phyloP scores from a whole-genome alignment of 2,113 vertebrate genomes.

The Mormyrus iriodes region DNA sequence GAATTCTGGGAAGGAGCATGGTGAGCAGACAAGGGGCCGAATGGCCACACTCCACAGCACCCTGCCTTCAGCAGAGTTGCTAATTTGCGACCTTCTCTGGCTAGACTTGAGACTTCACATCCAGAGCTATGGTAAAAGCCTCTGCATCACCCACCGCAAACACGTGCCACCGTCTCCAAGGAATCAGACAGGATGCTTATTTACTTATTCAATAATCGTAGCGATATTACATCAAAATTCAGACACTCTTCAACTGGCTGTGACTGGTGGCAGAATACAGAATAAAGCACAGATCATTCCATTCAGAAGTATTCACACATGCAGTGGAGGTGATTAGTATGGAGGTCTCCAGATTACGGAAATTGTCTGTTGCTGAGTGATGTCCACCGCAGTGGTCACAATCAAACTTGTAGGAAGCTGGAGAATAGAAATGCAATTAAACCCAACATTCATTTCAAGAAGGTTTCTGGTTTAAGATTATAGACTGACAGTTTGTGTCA shows the following conservation, averaged over 20 bases:
- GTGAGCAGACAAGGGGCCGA: not conserved
- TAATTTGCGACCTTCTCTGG: not conserved
- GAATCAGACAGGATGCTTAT: not conserved
- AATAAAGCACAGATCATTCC: not conserved
- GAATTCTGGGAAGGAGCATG: slow-evolving; percentile 24
- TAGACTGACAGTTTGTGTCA: not conserved
- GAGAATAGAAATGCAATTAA: not conserved
- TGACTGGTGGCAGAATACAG: not conserved
- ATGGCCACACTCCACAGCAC: not conserved
- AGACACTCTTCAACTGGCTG: not conserved
- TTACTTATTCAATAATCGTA: not conserved
- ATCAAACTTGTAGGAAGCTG: not conserved
- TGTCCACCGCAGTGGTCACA: not conserved
- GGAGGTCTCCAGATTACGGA: not conserved
- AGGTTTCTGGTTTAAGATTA: not conserved
- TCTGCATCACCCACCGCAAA: not conserved
- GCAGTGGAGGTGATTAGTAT: not conserved
- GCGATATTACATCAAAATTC: not conserved
- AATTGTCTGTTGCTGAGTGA: not conserved
- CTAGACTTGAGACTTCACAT: not conserved
- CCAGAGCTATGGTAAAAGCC: not conserved
- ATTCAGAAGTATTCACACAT: not conserved
- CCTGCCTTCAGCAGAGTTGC: not conserved
- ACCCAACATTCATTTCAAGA: not conserved
- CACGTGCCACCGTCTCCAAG: not conserved